These are phyloP conservation scores for Poliocrania exsul DNA, from an alignment of 2,797 vertebrate genomes.

Conservation along the genomic window DNA sequence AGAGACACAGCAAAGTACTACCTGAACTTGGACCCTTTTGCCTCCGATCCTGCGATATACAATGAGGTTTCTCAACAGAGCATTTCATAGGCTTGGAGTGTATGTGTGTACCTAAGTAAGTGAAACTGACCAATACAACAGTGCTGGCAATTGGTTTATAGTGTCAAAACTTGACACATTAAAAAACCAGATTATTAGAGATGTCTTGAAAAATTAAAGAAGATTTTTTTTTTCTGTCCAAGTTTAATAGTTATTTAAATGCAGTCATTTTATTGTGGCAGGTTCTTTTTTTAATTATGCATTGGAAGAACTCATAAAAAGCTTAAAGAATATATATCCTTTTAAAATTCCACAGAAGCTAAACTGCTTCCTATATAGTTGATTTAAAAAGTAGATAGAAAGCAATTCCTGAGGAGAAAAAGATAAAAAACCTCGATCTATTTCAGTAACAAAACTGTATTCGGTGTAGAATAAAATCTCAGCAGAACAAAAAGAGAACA, in stretches of 20 bases:
- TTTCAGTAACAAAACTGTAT: not conserved
- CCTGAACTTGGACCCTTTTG: constrained; percentile 13
- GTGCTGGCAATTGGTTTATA: not conserved
- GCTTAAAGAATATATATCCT: not conserved
- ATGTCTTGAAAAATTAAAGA: not conserved
- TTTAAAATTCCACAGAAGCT: not conserved
- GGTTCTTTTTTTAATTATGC: not conserved
- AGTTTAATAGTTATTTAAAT: not conserved
- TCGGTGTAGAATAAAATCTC: not conserved
- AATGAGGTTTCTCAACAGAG: not conserved
- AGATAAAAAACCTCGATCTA: not conserved
- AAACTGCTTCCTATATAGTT: not conserved
- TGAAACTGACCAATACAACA: not conserved
- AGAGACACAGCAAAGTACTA: constrained; percentile 58
- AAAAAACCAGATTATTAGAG: not conserved
- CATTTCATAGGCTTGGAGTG: not conserved
- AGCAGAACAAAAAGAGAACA: not conserved
- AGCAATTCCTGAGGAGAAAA: not conserved
- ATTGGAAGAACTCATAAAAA: not conserved
- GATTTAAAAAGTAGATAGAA: not conserved
- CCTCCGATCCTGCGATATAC: not conserved
- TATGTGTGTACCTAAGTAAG: accelerated
- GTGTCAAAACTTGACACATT: not conserved
- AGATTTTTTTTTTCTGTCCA: not conserved
- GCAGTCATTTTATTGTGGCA: accelerated